Evolutionary conservation across 1,140 invertebrate species (phyloP).

Genomic region (Asobara japonica): DNA sequence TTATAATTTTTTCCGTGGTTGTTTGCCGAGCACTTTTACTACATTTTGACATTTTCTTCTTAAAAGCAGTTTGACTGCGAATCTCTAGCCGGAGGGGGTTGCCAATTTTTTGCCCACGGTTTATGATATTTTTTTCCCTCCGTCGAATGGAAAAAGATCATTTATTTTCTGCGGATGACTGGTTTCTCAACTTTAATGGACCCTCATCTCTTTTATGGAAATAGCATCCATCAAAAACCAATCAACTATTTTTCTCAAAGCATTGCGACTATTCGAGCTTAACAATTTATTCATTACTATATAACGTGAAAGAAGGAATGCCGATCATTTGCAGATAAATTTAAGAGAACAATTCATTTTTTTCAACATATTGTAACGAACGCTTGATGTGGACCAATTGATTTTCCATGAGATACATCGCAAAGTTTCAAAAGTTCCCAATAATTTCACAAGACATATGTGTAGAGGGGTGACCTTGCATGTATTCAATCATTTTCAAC

Average conservation of each 20-base stretch:
- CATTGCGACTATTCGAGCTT: background rate
- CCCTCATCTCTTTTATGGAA: background rate
- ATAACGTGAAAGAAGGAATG: background rate
- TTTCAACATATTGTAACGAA: too few relatives aligned
- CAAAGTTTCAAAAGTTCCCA: too few relatives aligned
- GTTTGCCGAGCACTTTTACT: background rate
- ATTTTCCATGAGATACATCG: too few relatives aligned
- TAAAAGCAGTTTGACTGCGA: background rate
- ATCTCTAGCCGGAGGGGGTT: background rate
- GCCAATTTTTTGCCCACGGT: background rate
- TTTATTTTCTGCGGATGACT: background rate
- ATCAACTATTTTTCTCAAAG: background rate
- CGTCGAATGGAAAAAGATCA: background rate
- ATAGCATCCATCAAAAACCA: background rate
- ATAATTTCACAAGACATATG: too few relatives aligned
- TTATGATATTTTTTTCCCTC: background rate
- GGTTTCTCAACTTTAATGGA: background rate
- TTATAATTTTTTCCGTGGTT: background rate
- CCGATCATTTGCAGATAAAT: too few relatives aligned
- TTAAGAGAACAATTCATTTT: too few relatives aligned
- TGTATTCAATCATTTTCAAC: too few relatives aligned
- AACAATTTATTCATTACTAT: background rate
- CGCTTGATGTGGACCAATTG: too few relatives aligned
- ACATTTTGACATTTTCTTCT: background rate
- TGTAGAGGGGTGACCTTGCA: too few relatives aligned